phyloP scores from a whole-genome alignment of 2,113 vertebrate genomes.

The Erythrocercus mccallii region DNA sequence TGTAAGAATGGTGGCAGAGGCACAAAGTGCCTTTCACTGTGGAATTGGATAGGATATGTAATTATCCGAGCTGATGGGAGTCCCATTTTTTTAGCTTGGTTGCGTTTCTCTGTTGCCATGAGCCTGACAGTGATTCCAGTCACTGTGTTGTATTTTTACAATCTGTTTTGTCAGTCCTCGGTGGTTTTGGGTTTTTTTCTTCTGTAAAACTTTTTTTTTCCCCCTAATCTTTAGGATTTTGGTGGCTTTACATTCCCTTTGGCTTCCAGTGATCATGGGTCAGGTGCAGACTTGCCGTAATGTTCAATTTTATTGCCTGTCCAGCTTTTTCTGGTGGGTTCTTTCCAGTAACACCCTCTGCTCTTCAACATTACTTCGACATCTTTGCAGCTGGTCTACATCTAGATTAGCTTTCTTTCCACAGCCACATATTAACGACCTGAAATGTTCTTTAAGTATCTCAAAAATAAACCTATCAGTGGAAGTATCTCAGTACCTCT shows the following conservation, averaged over 20 bases:
- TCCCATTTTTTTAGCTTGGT: neutral
- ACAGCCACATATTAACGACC: neutral
- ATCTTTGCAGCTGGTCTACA: neutral
- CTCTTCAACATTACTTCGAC: neutral
- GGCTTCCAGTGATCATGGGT: neutral
- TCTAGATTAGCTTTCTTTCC: neutral
- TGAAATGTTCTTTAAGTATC: neutral
- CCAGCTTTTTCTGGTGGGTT: neutral
- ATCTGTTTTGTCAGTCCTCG: neutral
- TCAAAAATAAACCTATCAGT: neutral
- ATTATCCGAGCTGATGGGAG: conserved; percentile 17
- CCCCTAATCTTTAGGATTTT: neutral
- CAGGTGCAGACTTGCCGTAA: neutral
- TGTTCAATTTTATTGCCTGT: neutral
- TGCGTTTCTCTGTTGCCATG: neutral
- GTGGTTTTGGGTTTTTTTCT: neutral
- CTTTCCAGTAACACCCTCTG: neutral
- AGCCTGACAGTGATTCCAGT: neutral
- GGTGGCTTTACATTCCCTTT: neutral
- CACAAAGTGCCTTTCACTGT: neutral
- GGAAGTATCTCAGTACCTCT: neutral
- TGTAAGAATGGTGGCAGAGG: neutral
- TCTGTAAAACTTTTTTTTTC: neutral
- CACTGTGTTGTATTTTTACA: neutral
- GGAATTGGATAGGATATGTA: neutral